Conservation (phyloP, 2,888 invertebrate species). For the Buathra laborator region DNA sequence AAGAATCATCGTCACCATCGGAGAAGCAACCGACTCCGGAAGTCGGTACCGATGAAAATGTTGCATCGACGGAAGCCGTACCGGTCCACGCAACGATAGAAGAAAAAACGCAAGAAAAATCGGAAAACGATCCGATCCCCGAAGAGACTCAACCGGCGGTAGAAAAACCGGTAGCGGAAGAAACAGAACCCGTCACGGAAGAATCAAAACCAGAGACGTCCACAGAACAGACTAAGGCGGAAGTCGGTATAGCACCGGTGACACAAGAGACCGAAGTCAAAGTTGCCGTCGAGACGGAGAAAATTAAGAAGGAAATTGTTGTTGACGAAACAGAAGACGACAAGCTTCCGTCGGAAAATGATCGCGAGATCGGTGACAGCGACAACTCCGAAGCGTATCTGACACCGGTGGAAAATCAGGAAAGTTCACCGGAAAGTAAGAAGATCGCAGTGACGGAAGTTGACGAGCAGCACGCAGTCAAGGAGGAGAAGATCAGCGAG, state of each 20-base stretch:
- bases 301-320: conserved; percentile 27
- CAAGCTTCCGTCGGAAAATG: conserved; percentile 33
- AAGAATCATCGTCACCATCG: conserved; percentile 28
- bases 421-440: conserved; percentile 71
- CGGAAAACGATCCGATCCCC: conserved; percentile 31
- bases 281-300: conserved; percentile 43
- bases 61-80: conserved; percentile 65
- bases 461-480: conserved; percentile 77
- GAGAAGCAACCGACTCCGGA: conserved; percentile 20
- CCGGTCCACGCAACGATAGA: conserved; percentile 8
- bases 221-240: conserved; percentile 26
- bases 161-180: conserved; percentile 50
- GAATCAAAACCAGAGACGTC: conserved; percentile 19
- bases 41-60: conserved; percentile 9
- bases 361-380: conserved; percentile 84
- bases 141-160: conserved; percentile 13
- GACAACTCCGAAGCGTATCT: conserved; percentile 90
- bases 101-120: not conserved
- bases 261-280: conserved; percentile 30
- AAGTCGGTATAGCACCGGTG: not conserved
- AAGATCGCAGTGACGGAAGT: conserved; percentile 72
- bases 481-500: conserved; percentile 83
- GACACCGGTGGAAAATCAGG: conserved; percentile 88
- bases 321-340: conserved; percentile 36
- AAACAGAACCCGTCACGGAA: conserved; percentile 37